Base-by-base conservation (phyloP, 2,888 invertebrate species). In the Desoria tigrina region DNA sequence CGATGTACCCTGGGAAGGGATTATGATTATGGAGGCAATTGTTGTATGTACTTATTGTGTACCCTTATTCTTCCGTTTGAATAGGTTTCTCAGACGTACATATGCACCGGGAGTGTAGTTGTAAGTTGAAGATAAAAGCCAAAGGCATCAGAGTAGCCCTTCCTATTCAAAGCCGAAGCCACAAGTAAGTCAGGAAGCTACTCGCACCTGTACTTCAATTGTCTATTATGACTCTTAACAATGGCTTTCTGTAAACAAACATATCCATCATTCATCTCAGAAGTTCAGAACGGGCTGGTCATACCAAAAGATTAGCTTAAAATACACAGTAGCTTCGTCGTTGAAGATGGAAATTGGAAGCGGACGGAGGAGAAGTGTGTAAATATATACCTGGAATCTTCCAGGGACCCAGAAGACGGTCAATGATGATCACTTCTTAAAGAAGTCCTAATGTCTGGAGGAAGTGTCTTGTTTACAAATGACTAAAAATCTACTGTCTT, bases 211-310 rank as follows among this genome's bases (percentile, higher is more conserved):
- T 65, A 65, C 65, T 61, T 18, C 42, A 27, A 65, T 65, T 65
- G 65, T 65, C 64, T 59, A 6, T 28, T 26, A 23, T 51, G 51
- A 51, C 51, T 18, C 7, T 51, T 51, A 51, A 51, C 51, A 51
- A 51, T 51, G 21, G 51, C 26, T 63, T 66, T 66, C 55, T 60
- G 63, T 69, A 69, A 69, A 69, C 69, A 69, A 69, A 69, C 69
- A 66, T 57, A 53, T 50, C 59, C 45, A 45, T 45, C 45, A 45
- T 45, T 16, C 45, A 45, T 45, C 45, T 45, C 45, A 21, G 16
- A 45, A 45, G 6, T n/a, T 45, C 45, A 21, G 16, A 45, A 45
- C 45, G 45, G 45, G 9, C 21, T 45, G 16, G 45, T 45, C n/a
- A 45, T 45, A 45, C 45, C 16, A 45, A 11, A 45, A 45, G 45